Evolutionary conservation across 2,797 vertebrate genomes (phyloP), one percentile per base, ranked within the genome.

Genomic region (Pygocentrus nattereri): DNA sequence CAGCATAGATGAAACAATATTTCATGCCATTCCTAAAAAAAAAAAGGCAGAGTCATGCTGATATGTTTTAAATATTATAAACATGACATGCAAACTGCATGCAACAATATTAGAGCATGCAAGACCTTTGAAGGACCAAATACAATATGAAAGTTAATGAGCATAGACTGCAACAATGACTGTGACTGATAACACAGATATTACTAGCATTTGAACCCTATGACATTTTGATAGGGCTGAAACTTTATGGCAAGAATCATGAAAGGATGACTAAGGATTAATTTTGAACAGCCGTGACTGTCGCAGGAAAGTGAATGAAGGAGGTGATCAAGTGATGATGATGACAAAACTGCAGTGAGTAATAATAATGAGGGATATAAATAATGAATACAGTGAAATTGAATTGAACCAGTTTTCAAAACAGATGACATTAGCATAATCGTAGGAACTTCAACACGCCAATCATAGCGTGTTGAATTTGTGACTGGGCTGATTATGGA

Each of bases 341-440:
- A 69, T 61, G 27, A 81, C 44, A 59, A 59, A 52, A 62, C 38
- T 59, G 25, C 44, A 61, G n/a, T 38, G 30, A n/a, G 41, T 49
- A 76, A 38, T 75, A 61, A 76, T 27, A 72, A 12, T 64, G 18
- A 58, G 8, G 25, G 19, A 52, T 44, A 61, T 62, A 71, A 64
- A 52, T 38, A 23, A 70, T 76, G 23, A 71, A 16, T 71, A 76
- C 30, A 19, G 73, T 30, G n/a, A 73, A 49, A 62, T 62, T 25
- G 62, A 54, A 15, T 56, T 21, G 56, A 73, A 74, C 54, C 47
- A n/a, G 23, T 47, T 59, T 38, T 84, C 41, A 62, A 64, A 19
- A 81, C 81, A 79, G 44, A 65, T 85, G 80, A 83, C 67, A 85
- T 78, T 78, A 62, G 84, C 71, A 85, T 16, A 52, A 85, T 91